These are phyloP conservation scores for Ashinkailepas kermadecensis DNA, from an alignment of 2,888 invertebrate genomes.

Conservation along the genomic window DNA sequence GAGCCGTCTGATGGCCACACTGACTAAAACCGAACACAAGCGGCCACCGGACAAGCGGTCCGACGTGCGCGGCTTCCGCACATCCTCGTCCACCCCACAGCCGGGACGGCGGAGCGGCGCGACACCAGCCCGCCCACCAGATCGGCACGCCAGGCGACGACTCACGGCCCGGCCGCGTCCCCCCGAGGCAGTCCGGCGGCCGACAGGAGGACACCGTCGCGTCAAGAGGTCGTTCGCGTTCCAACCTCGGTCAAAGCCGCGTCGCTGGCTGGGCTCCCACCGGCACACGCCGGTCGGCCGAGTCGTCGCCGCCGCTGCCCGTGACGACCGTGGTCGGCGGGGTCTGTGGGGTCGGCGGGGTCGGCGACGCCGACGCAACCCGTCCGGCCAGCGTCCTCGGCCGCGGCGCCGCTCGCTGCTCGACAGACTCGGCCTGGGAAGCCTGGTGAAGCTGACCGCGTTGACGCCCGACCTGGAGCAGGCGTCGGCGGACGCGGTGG, in stretches of 20 bases:
- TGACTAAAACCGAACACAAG: no score
- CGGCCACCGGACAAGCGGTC: no score
- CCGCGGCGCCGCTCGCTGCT: not conserved
- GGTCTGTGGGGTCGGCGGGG: not conserved
- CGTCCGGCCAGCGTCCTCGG: not conserved
- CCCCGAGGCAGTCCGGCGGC: not conserved
- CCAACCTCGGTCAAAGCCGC: not conserved
- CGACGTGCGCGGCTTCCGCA: no score
- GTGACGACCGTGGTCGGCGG: not conserved
- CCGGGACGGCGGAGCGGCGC: not conserved
- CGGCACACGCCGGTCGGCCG: not conserved
- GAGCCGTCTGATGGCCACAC: no score
- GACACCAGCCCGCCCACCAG: not conserved
- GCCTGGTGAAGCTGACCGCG: not conserved
- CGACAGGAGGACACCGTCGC: not conserved
- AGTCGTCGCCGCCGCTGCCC: no score
- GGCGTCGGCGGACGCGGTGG: not conserved
- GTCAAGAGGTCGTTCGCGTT: not conserved
- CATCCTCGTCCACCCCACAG: not conserved
- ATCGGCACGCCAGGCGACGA: not conserved
- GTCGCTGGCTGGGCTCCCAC: not conserved
- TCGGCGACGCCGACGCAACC: not conserved
- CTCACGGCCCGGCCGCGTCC: not conserved
- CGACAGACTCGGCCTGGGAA: not conserved
- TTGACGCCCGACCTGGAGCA: not conserved